Evolutionary conservation across 1,140 invertebrate species (phyloP).

Genomic region (Meteorus sp.): DNA sequence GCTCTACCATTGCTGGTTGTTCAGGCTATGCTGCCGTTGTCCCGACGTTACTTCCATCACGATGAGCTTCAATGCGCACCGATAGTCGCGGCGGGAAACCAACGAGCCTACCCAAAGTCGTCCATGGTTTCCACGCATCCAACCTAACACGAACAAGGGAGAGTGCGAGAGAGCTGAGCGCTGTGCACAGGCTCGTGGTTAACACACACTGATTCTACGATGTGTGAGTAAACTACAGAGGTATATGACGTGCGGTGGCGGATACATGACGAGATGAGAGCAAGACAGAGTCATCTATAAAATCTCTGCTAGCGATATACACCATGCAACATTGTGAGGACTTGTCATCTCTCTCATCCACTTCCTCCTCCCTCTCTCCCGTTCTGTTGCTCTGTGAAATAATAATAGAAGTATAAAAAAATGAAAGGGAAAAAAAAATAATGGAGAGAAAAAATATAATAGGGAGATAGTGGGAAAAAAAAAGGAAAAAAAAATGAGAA

Average conservation of each 20-base stretch:
- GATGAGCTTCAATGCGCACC: slow-evolving; percentile 57
- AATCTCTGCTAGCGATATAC: too few relatives aligned
- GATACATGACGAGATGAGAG: not conserved
- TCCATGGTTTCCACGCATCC: slow-evolving; percentile 52
- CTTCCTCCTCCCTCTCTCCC: too few relatives aligned
- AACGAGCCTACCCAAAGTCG: slow-evolving; percentile 58
- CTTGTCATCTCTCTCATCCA: too few relatives aligned
- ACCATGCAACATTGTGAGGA: too few relatives aligned
- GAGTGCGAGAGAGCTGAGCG: too few relatives aligned
- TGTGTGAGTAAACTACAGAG: not conserved
- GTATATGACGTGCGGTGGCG: not conserved
- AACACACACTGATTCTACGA: not conserved
- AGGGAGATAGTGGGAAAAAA: slow-evolving; percentile 45
- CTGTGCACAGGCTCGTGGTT: not conserved
- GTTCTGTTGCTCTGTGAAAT: slow-evolving; percentile 54
- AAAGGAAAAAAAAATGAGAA: slow-evolving; percentile 37
- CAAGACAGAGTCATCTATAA: slow-evolving; percentile 12
- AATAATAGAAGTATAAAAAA: slow-evolving; percentile 56
- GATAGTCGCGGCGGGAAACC: slow-evolving; percentile 56
- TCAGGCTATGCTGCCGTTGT: slow-evolving; percentile 47
- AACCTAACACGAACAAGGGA: slow-evolving; percentile 38
- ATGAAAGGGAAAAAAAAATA: slow-evolving; percentile 37
- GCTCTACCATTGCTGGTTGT: too few relatives aligned
- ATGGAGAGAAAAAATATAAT: slow-evolving; percentile 21
- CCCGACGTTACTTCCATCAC: slow-evolving; percentile 58